A percentile compares a stretch with the other conserved stretches of the same genome.
phyloP scores from a whole-genome alignment of 2,113 vertebrate species.

The Hemibagrus wyckioides region DNA sequence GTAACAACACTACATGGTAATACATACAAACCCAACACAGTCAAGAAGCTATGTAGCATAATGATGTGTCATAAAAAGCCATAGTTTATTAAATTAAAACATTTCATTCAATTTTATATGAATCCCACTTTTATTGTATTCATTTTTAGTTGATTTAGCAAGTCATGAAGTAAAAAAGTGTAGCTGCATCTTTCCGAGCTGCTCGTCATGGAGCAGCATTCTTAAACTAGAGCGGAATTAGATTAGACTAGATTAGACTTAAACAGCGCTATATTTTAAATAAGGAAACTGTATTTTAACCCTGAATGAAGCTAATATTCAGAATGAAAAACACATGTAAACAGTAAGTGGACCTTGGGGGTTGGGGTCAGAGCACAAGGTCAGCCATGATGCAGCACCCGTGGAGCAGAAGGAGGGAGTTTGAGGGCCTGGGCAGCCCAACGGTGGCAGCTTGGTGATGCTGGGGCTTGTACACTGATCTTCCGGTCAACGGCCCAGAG shows the following conservation, averaged over 20 bases:
- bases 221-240: not conserved
- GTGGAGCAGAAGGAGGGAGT: too few relatives aligned
- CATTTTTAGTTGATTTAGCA: not conserved
- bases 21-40: not conserved
- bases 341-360: too few relatives aligned
- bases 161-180: not conserved
- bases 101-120: not conserved
- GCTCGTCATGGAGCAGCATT: not conserved
- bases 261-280: too few relatives aligned
- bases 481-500: too few relatives aligned
- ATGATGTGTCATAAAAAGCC: not conserved
- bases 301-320: too few relatives aligned
- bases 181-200: not conserved
- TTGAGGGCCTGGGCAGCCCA: too few relatives aligned
- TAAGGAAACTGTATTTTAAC: too few relatives aligned
- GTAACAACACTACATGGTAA: not conserved
- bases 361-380: too few relatives aligned
- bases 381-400: too few relatives aligned
- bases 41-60: not conserved
- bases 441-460: too few relatives aligned
- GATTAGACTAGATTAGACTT: not conserved
- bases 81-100: not conserved
- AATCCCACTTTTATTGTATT: not conserved
- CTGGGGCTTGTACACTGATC: too few relatives aligned
- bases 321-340: too few relatives aligned